Base-by-base conservation (phyloP, 2,113 vertebrate genomes). In the Eretmochelys imbricata region DNA sequence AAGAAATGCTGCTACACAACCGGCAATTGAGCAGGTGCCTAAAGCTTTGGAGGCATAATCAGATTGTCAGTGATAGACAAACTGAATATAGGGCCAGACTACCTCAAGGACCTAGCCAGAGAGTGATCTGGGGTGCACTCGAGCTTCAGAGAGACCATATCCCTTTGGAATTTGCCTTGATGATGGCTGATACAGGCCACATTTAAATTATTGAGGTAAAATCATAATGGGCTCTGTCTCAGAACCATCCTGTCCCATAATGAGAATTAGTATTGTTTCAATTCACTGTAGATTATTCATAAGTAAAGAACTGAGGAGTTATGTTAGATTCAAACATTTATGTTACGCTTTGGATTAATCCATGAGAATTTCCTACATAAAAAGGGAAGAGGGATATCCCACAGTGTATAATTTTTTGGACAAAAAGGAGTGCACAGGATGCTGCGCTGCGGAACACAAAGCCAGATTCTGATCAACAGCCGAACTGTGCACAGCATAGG, bases 211-310 rank as follows among this genome's bases (percentile, higher is more conserved):
- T 5, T 20, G 7, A 5, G 10, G 54, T 54, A 83, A 46, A 86
- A 51, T 1, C 35, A 9, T 89, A 93, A 80, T 62, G 59, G 14
- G 5, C 0, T 27, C 65, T 2, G 1, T 2, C 29, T 84, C 57
- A 42, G 42, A 42, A 42, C 42, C 42, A 42, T 42, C 42, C 42
- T 42, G 42, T 42, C 42, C 42, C 42, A 42, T 42, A 42, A 42
- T 51, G 31, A 80, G 27, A 69, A 54, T 3, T 25, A 0, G 1
- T 53, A 80, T 49, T 2, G 4, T 85, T 83, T 94, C 69, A 78
- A 10, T 46, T 84, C 59, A 25, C 24, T 85, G 24, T 46, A 86
- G 27, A 84, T 88, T 5, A 65, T 65, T 65, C 31, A 5, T n/a
- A 65, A n/a, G 31, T 69, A 69, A 69, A 35, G 35, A 69, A 69